Percentiles rank a stretch among this genome's conserved stretches.
These are phyloP conservation scores for Dicerorhinus sumatrensis DNA, from an alignment of 2,113 vertebrate genomes.

Conservation along the genomic window DNA sequence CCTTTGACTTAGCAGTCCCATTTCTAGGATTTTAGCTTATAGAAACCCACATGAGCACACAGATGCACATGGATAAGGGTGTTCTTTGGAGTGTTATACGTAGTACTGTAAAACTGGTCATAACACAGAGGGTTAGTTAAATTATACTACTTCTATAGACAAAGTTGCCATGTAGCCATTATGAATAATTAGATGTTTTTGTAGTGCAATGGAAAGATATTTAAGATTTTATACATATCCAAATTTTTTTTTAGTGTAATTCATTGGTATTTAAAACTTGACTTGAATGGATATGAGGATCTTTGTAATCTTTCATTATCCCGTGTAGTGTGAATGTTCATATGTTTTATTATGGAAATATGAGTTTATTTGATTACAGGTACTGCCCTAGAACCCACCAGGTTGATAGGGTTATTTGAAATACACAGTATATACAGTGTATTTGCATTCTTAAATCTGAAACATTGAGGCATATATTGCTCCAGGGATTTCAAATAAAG, in stretches of 20 bases:
- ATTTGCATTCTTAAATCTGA: background rate
- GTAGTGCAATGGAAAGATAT: background rate
- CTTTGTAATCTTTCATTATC: conserved; percentile 15
- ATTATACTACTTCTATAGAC: background rate
- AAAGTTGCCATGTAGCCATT: background rate
- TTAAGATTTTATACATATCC: background rate
- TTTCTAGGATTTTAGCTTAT: conserved; percentile 12
- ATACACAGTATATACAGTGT: background rate
- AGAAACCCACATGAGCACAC: background rate
- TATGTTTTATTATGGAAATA: background rate
- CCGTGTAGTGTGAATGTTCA: background rate
- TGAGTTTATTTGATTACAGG: background rate
- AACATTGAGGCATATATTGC: background rate
- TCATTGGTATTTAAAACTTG: background rate
- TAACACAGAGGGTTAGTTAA: background rate
- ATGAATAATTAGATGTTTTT: background rate
- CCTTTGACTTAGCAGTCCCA: background rate
- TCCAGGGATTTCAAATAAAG: background rate
- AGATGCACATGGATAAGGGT: background rate
- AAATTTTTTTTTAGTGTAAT: background rate
- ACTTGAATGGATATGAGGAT: background rate
- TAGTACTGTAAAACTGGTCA: background rate
- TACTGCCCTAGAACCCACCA: background rate
- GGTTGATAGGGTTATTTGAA: background rate
- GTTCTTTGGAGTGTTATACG: background rate